Conservation (phyloP, 2,797 vertebrate species). For the Hapalemur alaotrensis region DNA sequence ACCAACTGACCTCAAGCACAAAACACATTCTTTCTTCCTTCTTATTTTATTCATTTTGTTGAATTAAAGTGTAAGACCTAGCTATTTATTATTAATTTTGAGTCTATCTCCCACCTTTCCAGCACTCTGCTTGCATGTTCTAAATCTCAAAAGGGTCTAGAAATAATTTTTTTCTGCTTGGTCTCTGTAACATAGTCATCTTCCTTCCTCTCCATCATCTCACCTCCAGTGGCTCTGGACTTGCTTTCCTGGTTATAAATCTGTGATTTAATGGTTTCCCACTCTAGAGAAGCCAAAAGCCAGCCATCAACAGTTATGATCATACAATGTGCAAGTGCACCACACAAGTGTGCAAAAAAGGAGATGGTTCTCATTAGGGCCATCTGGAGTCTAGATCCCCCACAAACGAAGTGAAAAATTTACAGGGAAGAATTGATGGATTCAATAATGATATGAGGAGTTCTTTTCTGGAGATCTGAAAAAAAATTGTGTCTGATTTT, state of each 20-base stretch:
- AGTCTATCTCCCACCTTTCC: background rate
- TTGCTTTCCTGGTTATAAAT: background rate
- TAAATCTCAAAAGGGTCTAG: background rate
- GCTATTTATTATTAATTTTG: background rate
- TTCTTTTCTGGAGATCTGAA: background rate
- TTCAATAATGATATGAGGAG: constrained; percentile 31
- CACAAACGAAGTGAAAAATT: background rate
- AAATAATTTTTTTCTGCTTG: background rate
- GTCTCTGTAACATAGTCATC: background rate
- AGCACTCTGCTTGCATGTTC: background rate
- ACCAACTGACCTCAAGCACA: background rate
- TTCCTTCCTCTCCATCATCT: background rate
- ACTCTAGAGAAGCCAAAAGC: background rate
- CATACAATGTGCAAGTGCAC: background rate
- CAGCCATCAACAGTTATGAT: background rate
- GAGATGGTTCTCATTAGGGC: background rate
- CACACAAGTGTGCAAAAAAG: background rate
- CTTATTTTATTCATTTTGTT: background rate
- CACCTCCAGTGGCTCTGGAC: background rate
- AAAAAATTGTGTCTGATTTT: background rate
- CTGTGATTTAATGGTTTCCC: background rate
- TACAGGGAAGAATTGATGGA: background rate
- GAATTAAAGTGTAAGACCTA: background rate
- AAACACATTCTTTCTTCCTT: background rate
- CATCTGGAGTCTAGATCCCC: background rate